phyloP scores from a whole-genome alignment of 1,140 invertebrate genomes.

The Palaemon carinicauda region DNA sequence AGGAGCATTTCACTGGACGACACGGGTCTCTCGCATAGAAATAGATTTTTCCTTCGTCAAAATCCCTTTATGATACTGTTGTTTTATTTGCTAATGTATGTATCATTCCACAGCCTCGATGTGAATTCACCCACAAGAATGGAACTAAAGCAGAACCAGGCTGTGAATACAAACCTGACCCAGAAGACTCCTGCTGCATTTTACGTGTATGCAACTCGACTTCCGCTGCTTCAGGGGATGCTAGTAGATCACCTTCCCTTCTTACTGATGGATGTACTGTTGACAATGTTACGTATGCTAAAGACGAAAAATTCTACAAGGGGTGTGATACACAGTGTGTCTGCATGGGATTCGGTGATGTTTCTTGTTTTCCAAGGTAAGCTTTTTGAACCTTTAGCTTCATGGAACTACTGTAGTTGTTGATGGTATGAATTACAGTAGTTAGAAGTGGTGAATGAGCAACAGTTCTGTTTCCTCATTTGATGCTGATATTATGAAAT shows the following conservation, averaged over 20 bases:
- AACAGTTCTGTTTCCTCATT: too few relatives aligned
- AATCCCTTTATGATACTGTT: too few relatives aligned
- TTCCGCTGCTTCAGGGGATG: conserved; percentile 11
- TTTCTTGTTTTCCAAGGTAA: conserved; percentile 77
- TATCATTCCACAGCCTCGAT: conserved; percentile 28
- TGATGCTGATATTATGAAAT: too few relatives aligned
- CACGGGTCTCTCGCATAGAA: too few relatives aligned
- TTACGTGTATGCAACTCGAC: conserved; percentile 63
- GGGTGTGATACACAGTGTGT: conserved; percentile 80
- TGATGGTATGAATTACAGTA: neutral
- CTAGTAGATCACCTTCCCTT: conserved; percentile 61
- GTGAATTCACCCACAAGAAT: conserved; percentile 29
- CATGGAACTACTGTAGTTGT: too few relatives aligned
- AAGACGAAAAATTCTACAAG: conserved; percentile 78
- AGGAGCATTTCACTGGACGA: too few relatives aligned
- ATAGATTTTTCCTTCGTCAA: too few relatives aligned
- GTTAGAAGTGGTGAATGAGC: too few relatives aligned
- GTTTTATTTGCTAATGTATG: neutral
- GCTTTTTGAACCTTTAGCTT: neutral
- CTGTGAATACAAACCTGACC: conserved; percentile 60
- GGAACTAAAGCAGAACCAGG: conserved; percentile 21
- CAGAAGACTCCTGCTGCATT: conserved; percentile 65
- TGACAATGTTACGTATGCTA: conserved; percentile 76
- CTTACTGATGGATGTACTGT: conserved; percentile 74
- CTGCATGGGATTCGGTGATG: conserved; percentile 76